A percentile compares a stretch with the other conserved stretches of the same genome.
phyloP scores from a whole-genome alignment of 2,797 vertebrate genomes.

The Balearica regulorum region DNA sequence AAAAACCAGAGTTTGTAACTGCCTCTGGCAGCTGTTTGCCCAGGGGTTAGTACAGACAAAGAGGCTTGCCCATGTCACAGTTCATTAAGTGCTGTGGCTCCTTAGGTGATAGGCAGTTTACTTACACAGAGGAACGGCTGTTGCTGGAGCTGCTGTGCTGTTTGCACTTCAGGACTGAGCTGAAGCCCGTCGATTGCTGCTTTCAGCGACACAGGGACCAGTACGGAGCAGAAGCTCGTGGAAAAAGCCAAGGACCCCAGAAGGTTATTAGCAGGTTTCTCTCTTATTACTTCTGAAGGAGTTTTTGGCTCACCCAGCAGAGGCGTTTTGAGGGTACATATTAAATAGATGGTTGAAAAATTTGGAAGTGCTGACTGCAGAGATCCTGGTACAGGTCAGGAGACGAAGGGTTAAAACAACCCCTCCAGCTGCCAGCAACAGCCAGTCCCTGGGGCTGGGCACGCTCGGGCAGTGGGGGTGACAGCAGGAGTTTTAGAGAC shows the following conservation, averaged over 20 bases:
- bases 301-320: not conserved
- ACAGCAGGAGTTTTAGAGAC: not conserved
- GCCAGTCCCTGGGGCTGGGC: not conserved
- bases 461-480: not conserved
- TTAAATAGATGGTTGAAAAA: not conserved
- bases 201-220: not conserved
- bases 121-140: not conserved
- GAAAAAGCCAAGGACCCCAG: not conserved
- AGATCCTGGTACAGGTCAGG: not conserved
- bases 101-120: not conserved
- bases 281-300: not conserved
- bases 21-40: not conserved
- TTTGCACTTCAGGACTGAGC: not conserved
- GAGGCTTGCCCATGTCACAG: not conserved
- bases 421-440: not conserved
- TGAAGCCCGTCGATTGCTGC: not conserved
- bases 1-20: not conserved
- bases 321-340: not conserved
- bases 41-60: not conserved
- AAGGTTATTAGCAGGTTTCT: not conserved
- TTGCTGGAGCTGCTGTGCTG: not conserved
- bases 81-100: not conserved
- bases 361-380: not conserved
- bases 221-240: not conserved
- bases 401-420: not conserved